A percentile compares a stretch with the other conserved stretches of the same genome.
Evolutionary conservation across 2,113 vertebrate genomes (phyloP).

Genomic region (Leucopsar rothschildi): DNA sequence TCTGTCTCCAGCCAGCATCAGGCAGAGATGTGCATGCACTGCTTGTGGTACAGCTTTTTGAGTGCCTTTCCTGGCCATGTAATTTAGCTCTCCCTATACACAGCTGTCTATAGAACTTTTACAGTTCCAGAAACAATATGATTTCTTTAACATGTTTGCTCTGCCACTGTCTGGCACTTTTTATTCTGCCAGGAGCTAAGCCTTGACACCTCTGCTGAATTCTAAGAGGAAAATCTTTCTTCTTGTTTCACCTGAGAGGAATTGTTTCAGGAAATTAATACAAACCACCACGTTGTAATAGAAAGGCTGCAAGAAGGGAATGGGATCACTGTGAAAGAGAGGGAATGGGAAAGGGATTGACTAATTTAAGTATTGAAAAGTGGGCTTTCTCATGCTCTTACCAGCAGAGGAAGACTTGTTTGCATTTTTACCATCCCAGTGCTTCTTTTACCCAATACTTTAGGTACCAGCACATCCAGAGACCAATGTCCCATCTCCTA

Average conservation of each 20-base stretch:
- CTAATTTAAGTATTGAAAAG: background rate
- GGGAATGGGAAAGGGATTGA: background rate
- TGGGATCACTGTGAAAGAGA: background rate
- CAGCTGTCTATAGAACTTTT: background rate
- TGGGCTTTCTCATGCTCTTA: background rate
- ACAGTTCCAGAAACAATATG: constrained; percentile 6
- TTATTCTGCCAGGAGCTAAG: constrained; percentile 24
- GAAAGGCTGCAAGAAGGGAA: background rate
- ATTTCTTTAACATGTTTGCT: constrained; percentile 22
- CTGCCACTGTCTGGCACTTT: constrained; percentile 40
- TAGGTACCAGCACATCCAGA: background rate
- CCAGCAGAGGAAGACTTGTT: background rate
- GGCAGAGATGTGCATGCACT: background rate
- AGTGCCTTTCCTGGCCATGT: background rate
- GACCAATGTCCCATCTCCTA: background rate
- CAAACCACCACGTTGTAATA: background rate
- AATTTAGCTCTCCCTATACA: background rate
- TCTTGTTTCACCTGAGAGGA: constrained; percentile 9
- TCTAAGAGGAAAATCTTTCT: constrained; percentile 33
- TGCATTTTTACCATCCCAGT: background rate
- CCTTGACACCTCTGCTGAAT: constrained; percentile 22
- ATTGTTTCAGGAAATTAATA: background rate
- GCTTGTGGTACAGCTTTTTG: background rate
- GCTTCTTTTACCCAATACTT: background rate
- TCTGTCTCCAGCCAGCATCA: background rate